These are phyloP conservation scores for Geotrypetes seraphini DNA, from an alignment of 2,797 vertebrate species.

Conservation along the genomic window DNA sequence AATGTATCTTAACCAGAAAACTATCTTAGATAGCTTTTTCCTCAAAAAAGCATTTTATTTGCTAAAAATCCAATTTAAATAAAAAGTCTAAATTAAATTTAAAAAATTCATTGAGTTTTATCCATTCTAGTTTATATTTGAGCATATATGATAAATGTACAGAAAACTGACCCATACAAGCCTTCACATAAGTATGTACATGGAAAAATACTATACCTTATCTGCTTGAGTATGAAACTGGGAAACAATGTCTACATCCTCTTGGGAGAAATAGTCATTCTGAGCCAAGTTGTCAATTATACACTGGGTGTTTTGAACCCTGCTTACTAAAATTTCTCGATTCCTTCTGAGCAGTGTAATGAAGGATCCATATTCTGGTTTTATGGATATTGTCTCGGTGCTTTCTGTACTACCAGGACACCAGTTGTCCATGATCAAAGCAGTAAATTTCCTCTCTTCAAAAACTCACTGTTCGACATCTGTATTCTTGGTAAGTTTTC, in stretches of 20 bases:
- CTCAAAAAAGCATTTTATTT: no score
- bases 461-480: constrained; percentile 29
- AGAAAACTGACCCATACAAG: no score
- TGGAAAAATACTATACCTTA: constrained; percentile 74
- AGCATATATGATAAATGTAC: no score
- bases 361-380: constrained; percentile 10
- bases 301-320: constrained; percentile 71
- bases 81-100: no score
- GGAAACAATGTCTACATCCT: constrained; percentile 77
- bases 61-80: no score
- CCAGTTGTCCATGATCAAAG: constrained; percentile 36
- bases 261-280: constrained; percentile 69
- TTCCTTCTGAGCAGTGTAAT: constrained; percentile 54
- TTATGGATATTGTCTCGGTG: background rate
- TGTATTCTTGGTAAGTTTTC: background rate
- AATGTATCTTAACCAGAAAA: no score
- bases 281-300: constrained; percentile 75
- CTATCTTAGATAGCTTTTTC: no score
- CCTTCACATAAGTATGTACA: no score
- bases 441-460: background rate
- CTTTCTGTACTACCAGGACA: constrained; percentile 8
- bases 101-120: no score
- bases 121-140: no score
- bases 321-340: constrained; percentile 71
- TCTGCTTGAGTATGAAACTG: constrained; percentile 67